phyloP scores from a whole-genome alignment of 2,113 vertebrate genomes.

The Gobio gobio region DNA sequence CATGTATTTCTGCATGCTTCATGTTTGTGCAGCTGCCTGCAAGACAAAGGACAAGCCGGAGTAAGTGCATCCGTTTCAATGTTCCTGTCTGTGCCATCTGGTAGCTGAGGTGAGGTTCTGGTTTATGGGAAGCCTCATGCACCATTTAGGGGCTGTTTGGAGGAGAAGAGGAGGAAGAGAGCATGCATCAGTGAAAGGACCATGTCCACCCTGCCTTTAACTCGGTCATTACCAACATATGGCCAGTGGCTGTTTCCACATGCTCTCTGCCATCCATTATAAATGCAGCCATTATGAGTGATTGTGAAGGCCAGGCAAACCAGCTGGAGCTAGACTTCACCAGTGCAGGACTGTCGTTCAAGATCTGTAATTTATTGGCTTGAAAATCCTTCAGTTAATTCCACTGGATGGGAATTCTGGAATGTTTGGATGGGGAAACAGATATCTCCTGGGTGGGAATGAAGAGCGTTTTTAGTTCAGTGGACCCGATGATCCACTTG shows the following conservation, averaged over 20 bases:
- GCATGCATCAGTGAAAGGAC: slow-evolving; percentile 30
- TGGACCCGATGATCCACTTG: not conserved
- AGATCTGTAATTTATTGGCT: slow-evolving; percentile 21
- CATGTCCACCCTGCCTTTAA: slow-evolving; percentile 32
- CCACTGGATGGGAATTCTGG: slow-evolving; percentile 3
- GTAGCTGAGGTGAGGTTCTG: slow-evolving; percentile 54
- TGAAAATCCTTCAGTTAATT: slow-evolving; percentile 15
- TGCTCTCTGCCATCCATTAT: slow-evolving; percentile 58
- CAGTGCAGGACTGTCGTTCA: slow-evolving; percentile 20
- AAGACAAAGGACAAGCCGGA: slow-evolving; percentile 55
- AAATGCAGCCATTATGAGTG: slow-evolving; percentile 45
- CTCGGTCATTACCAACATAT: slow-evolving; percentile 64
- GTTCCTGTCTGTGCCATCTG: slow-evolving; percentile 70
- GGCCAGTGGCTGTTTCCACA: slow-evolving; percentile 59
- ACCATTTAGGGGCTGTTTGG: slow-evolving; percentile 47
- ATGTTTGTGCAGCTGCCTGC: slow-evolving; percentile 74
- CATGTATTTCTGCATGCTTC: slow-evolving; percentile 67
- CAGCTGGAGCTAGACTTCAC: slow-evolving; percentile 37
- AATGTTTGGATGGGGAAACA: not conserved
- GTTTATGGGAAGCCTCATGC: slow-evolving; percentile 41
- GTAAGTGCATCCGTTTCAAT: slow-evolving; percentile 61
- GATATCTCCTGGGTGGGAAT: slow-evolving; percentile 21
- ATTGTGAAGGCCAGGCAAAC: slow-evolving; percentile 36
- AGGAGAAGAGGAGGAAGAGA: slow-evolving; percentile 24
- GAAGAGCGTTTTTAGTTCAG: slow-evolving; percentile 5